These are phyloP conservation scores for Andrena dorsata DNA, from an alignment of 2,888 invertebrate species.

Conservation along the genomic window DNA sequence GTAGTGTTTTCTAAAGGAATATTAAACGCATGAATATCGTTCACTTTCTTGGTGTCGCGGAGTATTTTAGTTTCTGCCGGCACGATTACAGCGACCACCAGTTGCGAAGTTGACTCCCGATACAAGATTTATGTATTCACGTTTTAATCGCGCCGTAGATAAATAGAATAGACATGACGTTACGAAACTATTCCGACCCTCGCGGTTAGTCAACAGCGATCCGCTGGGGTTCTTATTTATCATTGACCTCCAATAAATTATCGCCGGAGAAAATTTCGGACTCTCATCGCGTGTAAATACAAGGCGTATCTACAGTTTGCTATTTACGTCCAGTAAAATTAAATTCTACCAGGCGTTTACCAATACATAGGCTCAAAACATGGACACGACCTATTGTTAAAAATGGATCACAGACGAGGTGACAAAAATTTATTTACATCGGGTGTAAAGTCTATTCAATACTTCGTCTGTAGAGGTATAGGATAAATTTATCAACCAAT, in stretches of 20 bases:
- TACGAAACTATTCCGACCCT: slow-evolving; percentile 59
- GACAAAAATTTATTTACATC: too few species aligned
- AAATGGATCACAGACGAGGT: too few species aligned
- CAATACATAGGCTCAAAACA: too few species aligned
- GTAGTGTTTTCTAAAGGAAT: background rate
- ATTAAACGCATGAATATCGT: background rate
- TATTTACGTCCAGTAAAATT: slow-evolving; percentile 4
- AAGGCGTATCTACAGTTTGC: background rate
- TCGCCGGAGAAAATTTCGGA: slow-evolving; percentile 34
- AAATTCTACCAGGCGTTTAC: background rate
- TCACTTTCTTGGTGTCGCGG: background rate
- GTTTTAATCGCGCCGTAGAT: slow-evolving; percentile 36
- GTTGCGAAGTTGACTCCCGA: slow-evolving; percentile 19
- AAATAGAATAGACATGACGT: slow-evolving; percentile 24
- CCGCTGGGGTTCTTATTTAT: slow-evolving; percentile 70
- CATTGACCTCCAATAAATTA: slow-evolving; percentile 65
- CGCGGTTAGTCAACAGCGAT: slow-evolving; percentile 43
- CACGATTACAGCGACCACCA: background rate
- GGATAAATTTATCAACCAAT: too few species aligned
- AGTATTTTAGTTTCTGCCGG: background rate
- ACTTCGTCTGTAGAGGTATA: too few species aligned
- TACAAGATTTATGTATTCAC: slow-evolving; percentile 31
- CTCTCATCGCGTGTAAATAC: slow-evolving; percentile 24
- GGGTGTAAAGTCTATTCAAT: too few species aligned
- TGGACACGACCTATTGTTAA: too few species aligned